Evolutionary conservation across 53 echinoderm and acorn worm species (phyloP).

Genomic region (Temnopleurus reevesii): DNA sequence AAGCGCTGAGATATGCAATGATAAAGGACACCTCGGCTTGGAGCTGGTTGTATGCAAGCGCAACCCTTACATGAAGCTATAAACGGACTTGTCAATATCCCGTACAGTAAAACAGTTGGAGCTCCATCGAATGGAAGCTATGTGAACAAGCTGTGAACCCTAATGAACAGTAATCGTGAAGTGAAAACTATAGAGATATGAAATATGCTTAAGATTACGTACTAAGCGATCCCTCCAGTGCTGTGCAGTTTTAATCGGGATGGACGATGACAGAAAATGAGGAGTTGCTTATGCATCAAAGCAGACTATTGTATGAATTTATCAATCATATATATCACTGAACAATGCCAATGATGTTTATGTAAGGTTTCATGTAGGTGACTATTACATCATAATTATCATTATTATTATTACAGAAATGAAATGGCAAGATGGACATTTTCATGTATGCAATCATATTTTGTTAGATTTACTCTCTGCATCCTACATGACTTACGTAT

Average conservation of each 20-base stretch:
- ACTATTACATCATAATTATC: not conserved
- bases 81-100: not conserved
- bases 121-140: not conserved
- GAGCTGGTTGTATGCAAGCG: not conserved
- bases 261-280: not conserved
- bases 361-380: not conserved
- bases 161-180: not conserved
- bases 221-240: not conserved
- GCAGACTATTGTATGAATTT: constrained; percentile 9
- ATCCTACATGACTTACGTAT: not conserved
- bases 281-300: not conserved
- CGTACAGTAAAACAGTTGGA: not conserved
- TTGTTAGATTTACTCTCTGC: not conserved
- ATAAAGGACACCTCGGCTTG: too few species aligned
- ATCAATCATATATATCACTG: constrained; percentile 17
- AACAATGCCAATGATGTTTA: not conserved
- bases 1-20: constrained; percentile 74
- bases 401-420: not conserved
- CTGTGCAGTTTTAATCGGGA: not conserved
- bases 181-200: not conserved
- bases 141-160: not conserved
- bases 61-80: not conserved
- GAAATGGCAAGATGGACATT: not conserved
- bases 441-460: constrained; percentile 24
- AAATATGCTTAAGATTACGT: not conserved